A percentile compares a stretch with the other conserved stretches of the same genome.
These are phyloP conservation scores for Drosophila punjabiensis DNA, from an alignment of 1,140 invertebrate genomes.

Conservation along the genomic window DNA sequence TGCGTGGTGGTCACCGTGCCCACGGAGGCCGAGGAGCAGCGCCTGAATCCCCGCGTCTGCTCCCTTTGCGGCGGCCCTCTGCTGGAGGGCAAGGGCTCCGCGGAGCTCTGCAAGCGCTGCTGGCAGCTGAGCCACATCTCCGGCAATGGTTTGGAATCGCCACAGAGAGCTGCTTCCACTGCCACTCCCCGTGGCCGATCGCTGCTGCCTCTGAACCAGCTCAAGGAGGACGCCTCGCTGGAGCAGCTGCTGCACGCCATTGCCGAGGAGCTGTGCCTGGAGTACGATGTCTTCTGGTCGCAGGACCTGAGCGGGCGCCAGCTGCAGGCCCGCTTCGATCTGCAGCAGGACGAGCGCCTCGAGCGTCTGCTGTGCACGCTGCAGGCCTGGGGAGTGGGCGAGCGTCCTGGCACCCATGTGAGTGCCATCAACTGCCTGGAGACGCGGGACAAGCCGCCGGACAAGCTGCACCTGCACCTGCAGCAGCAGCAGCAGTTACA, in stretches of 20 bases:
- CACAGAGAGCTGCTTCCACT: neutral
- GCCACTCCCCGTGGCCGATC: neutral
- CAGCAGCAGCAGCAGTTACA: neutral
- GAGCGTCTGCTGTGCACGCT: constrained; percentile 80
- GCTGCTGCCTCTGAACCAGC: constrained; percentile 1
- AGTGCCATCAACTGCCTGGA: constrained; percentile 81
- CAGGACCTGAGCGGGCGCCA: constrained; percentile 40
- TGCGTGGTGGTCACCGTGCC: constrained; percentile 70
- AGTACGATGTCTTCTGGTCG: constrained; percentile 63
- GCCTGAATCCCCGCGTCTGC: neutral
- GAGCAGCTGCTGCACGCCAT: constrained; percentile 55
- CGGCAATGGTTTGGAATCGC: neutral
- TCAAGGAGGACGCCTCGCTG: constrained; percentile 32
- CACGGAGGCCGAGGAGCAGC: constrained; percentile 51
- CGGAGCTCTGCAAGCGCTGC: constrained; percentile 30
- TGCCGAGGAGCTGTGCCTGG: constrained; percentile 43
- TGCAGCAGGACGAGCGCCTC: constrained; percentile 79
- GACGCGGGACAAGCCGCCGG: constrained; percentile 29
- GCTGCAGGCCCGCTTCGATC: constrained; percentile 72
- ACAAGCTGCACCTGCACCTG: neutral
- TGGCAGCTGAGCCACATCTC: constrained; percentile 8
- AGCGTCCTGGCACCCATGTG: constrained; percentile 76
- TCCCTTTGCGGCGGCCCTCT: constrained; percentile 15
- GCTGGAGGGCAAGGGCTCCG: neutral
- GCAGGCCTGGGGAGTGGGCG: constrained; percentile 82